Evolutionary conservation across 2,888 invertebrate species (phyloP), one percentile per base, ranked within the genome.

Genomic region (Eupithecia subfuscata): DNA sequence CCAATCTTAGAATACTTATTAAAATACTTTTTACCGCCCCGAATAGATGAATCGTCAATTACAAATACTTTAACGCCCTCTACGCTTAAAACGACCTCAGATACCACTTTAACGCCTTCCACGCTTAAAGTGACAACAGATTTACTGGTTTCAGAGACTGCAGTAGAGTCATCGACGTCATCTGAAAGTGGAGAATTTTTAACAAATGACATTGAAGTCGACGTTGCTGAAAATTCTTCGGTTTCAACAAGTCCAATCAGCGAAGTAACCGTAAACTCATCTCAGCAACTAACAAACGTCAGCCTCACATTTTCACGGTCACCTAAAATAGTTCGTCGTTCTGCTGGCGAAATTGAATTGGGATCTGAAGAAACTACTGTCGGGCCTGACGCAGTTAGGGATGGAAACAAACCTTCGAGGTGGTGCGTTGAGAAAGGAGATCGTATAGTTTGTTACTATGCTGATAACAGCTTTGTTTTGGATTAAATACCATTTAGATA

Each of bases 371-470:
- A 68, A 69, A 16, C 40, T 14, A n/a, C 40, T 25, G 22, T 69
- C 9, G 68, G 22, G 16, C 5, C 43, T 68, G 25, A 18, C 22
- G 22, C 40, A 60, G 60, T n/a, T n/a, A 18, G 16, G 12, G 22
- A 67, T 8, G 40, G 8, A 63, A 76, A 75, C 14, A 81, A 79
- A 75, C 73, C 80, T 52, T 48, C 22, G 22, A 77, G 77, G 48
- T 72, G 69, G 25, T 92, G 92, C 79, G 84, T 90, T 9, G 90
- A 91, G 75, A 86, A 88, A 70, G 76, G 83, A 14, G 88, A 88
- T 63, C 84, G 87, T 40, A 81, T 92, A 71, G 86, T 92, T 71
- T 92, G 92, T 81, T 87, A 87, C 25, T 74, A 77, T 40, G 8
- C 65, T 14, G 72, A 74, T 72, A 74, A 77, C 63, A 68, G 43